These are phyloP conservation scores for Hippocampus guttulatus DNA, from an alignment of 2,113 vertebrate species.

Conservation along the genomic window DNA sequence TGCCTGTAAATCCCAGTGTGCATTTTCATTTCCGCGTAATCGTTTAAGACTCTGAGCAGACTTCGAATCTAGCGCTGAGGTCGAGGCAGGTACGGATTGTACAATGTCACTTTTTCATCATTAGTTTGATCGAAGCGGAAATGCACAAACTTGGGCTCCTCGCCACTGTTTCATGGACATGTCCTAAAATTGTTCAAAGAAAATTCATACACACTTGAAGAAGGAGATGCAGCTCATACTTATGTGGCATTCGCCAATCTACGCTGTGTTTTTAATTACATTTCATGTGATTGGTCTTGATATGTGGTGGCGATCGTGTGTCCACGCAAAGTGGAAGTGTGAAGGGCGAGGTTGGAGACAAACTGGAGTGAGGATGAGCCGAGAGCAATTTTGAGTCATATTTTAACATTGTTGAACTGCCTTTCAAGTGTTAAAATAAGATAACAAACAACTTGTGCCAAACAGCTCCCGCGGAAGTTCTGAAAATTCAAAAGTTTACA, in stretches of 20 bases:
- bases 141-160: slow-evolving; percentile 11
- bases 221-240: no score
- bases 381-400: no score
- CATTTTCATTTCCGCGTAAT: slow-evolving; percentile 60
- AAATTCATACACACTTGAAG: no score
- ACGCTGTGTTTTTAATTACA: no score
- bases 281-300: no score
- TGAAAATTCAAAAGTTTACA: slow-evolving; percentile 36
- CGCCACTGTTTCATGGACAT: background rate
- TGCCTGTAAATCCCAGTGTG: slow-evolving; percentile 59
- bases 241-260: no score
- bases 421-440: no score
- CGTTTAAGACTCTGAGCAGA: slow-evolving; percentile 59
- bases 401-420: no score
- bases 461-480: slow-evolving; percentile 27
- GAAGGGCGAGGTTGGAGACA: no score
- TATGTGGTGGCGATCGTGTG: no score
- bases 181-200: background rate
- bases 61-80: slow-evolving; percentile 52
- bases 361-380: no score
- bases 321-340: no score
- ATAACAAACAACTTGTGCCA: background rate
- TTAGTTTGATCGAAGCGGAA: slow-evolving; percentile 32
- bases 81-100: slow-evolving; percentile 28
- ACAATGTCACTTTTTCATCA: slow-evolving; percentile 29